Percentiles rank a stretch among this genome's conserved stretches.
Conservation (phyloP, 2,113 vertebrate species). For the Tautogolabrus adspersus region DNA sequence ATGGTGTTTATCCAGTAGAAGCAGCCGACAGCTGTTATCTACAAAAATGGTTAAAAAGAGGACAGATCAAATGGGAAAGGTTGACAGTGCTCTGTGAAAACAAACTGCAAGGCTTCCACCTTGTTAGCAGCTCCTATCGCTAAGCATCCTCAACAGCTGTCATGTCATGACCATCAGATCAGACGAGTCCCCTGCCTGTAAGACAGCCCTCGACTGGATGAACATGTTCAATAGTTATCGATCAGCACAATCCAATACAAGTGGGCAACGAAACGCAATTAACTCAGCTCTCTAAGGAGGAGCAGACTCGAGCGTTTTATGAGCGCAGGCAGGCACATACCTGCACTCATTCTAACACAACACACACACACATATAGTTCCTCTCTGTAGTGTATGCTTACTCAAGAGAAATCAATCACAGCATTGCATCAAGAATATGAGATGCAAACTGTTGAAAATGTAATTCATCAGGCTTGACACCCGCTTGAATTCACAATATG, state of each 20-base stretch:
- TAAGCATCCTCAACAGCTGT: conserved; percentile 45
- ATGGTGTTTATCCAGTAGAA: neutral
- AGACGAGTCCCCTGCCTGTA: conserved; percentile 31
- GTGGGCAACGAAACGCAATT: conserved; percentile 54
- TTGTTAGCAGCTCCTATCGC: conserved; percentile 17
- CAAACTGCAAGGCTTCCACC: neutral
- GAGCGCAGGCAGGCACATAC: neutral
- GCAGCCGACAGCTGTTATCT: neutral
- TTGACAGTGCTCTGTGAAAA: neutral
- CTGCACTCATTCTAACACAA: neutral
- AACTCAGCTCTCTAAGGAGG: conserved; percentile 33
- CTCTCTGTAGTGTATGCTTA: conserved; percentile 23
- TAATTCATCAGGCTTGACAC: conserved; percentile 54
- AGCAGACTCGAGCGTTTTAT: conserved; percentile 28
- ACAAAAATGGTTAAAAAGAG: neutral
- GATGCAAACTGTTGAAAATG: conserved; percentile 67
- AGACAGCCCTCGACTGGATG: conserved; percentile 45
- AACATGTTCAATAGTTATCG: conserved; percentile 69
- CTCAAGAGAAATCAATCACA: conserved; percentile 59
- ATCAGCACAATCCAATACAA: conserved; percentile 59
- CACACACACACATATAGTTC: neutral
- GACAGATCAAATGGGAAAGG: neutral
- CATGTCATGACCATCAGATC: conserved; percentile 37
- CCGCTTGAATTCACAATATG: conserved; percentile 22
- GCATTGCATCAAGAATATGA: conserved; percentile 52